These are phyloP conservation scores for Tamandua tetradactyla DNA, from an alignment of 2,797 vertebrate genomes.

Conservation along the genomic window DNA sequence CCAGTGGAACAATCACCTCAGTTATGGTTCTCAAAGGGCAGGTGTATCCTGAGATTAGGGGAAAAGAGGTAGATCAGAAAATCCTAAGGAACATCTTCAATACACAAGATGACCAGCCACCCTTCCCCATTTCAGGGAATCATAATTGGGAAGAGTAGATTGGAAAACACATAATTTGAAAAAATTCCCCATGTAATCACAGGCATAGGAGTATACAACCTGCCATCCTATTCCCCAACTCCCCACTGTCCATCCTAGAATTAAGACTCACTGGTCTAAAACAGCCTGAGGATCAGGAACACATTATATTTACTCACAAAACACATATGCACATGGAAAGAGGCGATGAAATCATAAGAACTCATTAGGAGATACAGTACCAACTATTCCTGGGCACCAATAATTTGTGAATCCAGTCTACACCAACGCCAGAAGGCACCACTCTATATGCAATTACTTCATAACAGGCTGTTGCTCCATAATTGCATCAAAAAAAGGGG, in stretches of 20 bases:
- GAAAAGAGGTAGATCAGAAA: neutral
- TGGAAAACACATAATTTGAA: slow-evolving; percentile 20
- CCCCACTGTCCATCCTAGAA: neutral
- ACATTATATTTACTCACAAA: neutral
- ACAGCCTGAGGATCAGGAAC: neutral
- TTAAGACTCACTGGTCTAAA: neutral
- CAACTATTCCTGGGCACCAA: neutral
- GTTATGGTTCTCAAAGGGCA: neutral
- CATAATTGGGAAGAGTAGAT: neutral
- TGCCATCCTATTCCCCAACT: too few relatives aligned
- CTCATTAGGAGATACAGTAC: neutral
- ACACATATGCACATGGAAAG: neutral
- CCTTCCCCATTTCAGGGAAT: neutral
- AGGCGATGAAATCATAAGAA: neutral
- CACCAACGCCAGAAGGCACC: neutral
- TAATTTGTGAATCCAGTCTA: slow-evolving; percentile 15
- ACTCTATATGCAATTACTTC: neutral
- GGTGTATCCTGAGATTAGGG: neutral
- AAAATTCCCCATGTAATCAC: neutral
- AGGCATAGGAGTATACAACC: neutral
- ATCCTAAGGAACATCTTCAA: neutral
- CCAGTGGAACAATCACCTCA: neutral
- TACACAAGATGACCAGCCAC: neutral
- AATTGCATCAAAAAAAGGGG: neutral
- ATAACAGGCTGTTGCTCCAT: neutral